Conservation (phyloP, 2,888 invertebrate genomes). For the Nomada flava region DNA sequence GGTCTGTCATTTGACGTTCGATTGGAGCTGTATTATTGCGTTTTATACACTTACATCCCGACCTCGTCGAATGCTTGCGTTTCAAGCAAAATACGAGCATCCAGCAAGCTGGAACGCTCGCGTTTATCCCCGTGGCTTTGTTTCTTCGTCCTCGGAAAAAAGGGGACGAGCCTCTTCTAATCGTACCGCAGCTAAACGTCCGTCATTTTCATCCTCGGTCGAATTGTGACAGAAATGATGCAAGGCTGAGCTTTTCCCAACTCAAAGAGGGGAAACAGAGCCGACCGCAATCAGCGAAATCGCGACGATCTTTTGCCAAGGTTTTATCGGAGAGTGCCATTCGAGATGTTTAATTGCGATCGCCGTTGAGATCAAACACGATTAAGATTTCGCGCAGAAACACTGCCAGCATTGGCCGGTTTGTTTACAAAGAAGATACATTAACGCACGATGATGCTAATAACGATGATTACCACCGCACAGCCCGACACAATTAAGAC, state of each 20-base stretch:
- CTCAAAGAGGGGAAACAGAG: slow-evolving; percentile 18
- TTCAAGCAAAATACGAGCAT: slow-evolving; percentile 2
- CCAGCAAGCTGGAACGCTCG: slow-evolving; percentile 9
- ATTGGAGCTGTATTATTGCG: background rate
- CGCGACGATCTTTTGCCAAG: slow-evolving; percentile 25
- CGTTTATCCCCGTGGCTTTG: slow-evolving; percentile 30
- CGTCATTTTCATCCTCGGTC: slow-evolving; percentile 34
- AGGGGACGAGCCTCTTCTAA: slow-evolving; percentile 45
- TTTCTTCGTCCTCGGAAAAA: slow-evolving; percentile 28
- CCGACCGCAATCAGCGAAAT: slow-evolving; percentile 20
- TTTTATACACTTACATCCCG: background rate
- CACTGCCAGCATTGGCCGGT: background rate
- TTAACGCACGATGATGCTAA: background rate
- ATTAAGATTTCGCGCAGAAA: no score
- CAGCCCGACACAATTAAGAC: slow-evolving; percentile 8
- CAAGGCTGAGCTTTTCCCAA: slow-evolving; percentile 1
- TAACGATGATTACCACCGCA: slow-evolving; percentile 17
- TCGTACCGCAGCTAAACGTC: slow-evolving; percentile 42
- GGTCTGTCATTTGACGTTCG: no score
- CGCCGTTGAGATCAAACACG: no score
- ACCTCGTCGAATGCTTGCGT: background rate
- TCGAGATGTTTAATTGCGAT: no score
- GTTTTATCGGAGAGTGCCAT: no score
- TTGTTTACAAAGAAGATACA: background rate
- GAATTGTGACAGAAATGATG: slow-evolving; percentile 16